Base-by-base conservation (phyloP, 2,113 vertebrate species). In the Pseudopodoces humilis region DNA sequence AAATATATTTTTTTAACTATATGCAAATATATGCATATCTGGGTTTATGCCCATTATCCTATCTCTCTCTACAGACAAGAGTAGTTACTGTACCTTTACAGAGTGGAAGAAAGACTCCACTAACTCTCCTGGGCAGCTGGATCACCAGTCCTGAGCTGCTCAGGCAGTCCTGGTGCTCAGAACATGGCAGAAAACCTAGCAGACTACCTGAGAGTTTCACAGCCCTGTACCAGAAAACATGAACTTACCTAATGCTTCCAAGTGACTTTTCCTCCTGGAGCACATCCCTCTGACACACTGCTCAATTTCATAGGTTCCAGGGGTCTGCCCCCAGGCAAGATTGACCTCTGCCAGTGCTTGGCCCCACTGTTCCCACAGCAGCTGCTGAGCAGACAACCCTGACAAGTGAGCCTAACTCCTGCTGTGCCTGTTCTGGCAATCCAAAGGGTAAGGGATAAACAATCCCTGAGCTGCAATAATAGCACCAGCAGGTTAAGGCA, bases 241-340 rank as follows among this genome's bases (percentile, higher is more conserved):
- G 24, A 74, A 41, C 27, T 44, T 20, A 53, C 59, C 50, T 15
- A 14, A 6, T 7, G 8, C 15, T 79, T 68, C 53, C 65, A 56
- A 23, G 16, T 5, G 13, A 28, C 13, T 3, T 0, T 15, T 76
- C 31, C 69, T 67, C 41, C 59, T 9, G 24, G 25, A 47, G 15
- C 4, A 4, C 50, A n/a, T 31, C 15, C 50, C 56, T 46, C 41
- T 19, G 15, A 23, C 0, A 2, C 1, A 1, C 0, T 28, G 28
- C 20, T 59, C 7, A 1, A 17, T 7, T 19, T 7, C 10, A 7
- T 0, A 4, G 15, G 10, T 18, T 6, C 2, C 4, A 46, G 27
- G 6, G 4, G 8, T 14, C 17, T 13, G 2, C 5, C 10, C 14
- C 23, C 16, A 10, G 2, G 14, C 11, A 72, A 11, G 22, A 44